These are phyloP conservation scores for Eublepharis macularius DNA, from an alignment of 2,113 vertebrate species.

Conservation along the genomic window DNA sequence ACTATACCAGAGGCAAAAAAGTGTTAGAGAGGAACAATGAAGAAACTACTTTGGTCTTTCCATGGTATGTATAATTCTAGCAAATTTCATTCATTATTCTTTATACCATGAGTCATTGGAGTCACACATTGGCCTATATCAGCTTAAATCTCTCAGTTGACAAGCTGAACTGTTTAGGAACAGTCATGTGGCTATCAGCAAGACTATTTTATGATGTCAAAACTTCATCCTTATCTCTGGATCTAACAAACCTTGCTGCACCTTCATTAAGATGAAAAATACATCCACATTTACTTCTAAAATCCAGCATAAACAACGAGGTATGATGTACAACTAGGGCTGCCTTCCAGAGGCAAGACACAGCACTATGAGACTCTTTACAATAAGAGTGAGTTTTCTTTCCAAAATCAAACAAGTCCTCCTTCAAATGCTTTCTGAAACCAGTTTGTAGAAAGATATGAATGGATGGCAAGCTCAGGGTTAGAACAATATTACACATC, in stretches of 20 bases:
- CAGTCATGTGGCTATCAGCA: neutral
- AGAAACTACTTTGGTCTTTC: too few species aligned
- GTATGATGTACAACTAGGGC: neutral
- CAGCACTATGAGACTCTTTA: neutral
- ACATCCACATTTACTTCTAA: neutral
- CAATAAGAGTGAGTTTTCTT: neutral
- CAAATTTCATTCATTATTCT: too few species aligned
- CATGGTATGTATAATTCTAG: too few species aligned
- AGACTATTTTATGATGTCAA: neutral
- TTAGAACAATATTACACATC: neutral
- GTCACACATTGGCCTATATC: too few species aligned
- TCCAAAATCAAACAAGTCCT: neutral
- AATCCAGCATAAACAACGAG: neutral
- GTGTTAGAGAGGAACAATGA: too few species aligned
- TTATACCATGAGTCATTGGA: too few species aligned
- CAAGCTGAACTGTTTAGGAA: neutral
- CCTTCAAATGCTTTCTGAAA: neutral
- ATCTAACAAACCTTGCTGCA: neutral
- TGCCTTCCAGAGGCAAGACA: neutral
- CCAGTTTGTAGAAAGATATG: neutral
- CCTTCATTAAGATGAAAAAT: neutral
- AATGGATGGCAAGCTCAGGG: neutral
- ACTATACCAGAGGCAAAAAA: too few species aligned
- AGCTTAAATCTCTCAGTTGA: neutral
- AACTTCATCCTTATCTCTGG: neutral